phyloP scores from a whole-genome alignment of 2,797 vertebrate genomes.

The Sebastes kiyomatsui region DNA sequence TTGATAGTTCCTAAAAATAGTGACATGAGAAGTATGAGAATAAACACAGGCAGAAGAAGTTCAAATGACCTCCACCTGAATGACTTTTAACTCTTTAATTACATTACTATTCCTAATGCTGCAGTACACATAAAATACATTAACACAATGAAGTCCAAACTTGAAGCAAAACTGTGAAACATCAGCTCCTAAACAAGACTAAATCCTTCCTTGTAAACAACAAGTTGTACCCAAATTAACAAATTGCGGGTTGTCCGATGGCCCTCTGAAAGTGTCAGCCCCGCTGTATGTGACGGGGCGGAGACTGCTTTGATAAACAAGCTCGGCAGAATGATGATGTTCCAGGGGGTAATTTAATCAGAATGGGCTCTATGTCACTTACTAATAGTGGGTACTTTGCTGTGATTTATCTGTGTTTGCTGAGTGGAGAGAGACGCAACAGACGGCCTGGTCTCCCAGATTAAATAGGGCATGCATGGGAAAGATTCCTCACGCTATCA shows the following conservation, averaged over 20 bases:
- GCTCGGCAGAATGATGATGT: slow-evolving; percentile 71
- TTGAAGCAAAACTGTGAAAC: not conserved
- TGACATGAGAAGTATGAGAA: not conserved
- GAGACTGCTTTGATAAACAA: slow-evolving; percentile 64
- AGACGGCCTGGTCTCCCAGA: slow-evolving; percentile 71
- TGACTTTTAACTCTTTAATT: not conserved
- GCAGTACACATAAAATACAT: not conserved
- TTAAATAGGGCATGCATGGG: slow-evolving; percentile 75
- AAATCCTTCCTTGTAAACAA: not conserved
- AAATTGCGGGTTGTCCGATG: slow-evolving; percentile 45
- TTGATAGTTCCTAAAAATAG: not conserved
- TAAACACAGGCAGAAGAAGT: not conserved
- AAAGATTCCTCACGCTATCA: slow-evolving; percentile 77
- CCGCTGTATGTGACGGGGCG: slow-evolving; percentile 37
- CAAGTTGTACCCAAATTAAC: slow-evolving; percentile 52
- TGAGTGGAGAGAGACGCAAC: slow-evolving; percentile 73
- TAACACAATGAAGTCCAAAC: not conserved
- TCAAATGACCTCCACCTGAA: not conserved
- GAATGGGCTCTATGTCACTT: slow-evolving; percentile 82
- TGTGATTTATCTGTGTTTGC: slow-evolving; percentile 85
- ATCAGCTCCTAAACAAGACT: not conserved
- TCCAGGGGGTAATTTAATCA: slow-evolving; percentile 79
- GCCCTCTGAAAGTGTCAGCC: slow-evolving; percentile 30
- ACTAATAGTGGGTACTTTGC: slow-evolving; percentile 82
- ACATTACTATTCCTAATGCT: not conserved